Conservation (phyloP, 2,113 vertebrate genomes). For the Synchiropus splendidus region DNA sequence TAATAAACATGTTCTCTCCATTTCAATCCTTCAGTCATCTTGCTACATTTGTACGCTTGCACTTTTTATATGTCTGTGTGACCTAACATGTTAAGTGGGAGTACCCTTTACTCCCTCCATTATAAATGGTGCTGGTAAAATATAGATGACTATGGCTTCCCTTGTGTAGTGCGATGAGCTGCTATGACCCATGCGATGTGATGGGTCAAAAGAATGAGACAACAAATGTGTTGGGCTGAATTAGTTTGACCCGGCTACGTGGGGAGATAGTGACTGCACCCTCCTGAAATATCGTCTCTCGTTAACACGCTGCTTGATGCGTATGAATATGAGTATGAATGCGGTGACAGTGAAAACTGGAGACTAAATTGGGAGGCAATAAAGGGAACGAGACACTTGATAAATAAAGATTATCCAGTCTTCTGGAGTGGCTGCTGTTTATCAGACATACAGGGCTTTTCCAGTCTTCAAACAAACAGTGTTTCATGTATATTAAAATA, state of each 20-base stretch:
- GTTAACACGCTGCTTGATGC: no score
- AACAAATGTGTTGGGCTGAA: constrained; percentile 16
- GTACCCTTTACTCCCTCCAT: constrained; percentile 7
- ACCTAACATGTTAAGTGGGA: constrained; percentile 11
- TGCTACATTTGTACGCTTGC: neutral
- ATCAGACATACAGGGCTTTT: no score
- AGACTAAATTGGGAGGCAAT: no score
- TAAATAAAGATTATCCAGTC: no score
- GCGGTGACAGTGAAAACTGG: no score
- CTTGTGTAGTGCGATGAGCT: constrained; percentile 1
- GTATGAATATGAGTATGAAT: no score
- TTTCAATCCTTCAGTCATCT: no score
- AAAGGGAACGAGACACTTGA: no score
- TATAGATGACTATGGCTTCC: constrained; percentile 16
- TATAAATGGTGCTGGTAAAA: constrained; percentile 20
- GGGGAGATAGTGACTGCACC: neutral
- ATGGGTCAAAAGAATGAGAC: constrained; percentile 9
- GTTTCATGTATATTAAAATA: no score
- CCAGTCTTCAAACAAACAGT: no score
- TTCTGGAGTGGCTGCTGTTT: no score
- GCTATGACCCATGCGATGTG: neutral
- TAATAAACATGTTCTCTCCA: no score
- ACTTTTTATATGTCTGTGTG: constrained; percentile 2
- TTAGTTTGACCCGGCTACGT: constrained; percentile 7
- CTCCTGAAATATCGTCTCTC: neutral